Conservation (phyloP, 2,888 invertebrate genomes). For the Plebejus melissa region DNA sequence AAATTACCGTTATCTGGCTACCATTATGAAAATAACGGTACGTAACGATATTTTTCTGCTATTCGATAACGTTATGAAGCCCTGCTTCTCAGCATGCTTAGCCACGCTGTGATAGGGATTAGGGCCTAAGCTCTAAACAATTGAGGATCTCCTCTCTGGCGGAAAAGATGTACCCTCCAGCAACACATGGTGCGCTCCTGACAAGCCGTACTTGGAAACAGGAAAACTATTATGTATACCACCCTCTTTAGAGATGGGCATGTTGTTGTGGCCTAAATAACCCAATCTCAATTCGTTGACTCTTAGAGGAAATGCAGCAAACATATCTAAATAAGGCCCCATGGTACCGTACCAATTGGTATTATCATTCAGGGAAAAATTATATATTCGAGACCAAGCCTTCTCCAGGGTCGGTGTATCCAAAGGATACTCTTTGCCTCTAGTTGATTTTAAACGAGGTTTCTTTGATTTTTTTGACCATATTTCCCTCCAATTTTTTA, state of each 20-base stretch:
- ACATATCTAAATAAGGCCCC: slow-evolving; percentile 9
- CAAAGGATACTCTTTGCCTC: not conserved
- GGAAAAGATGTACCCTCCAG: slow-evolving; percentile 35
- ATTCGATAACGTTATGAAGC: too few relatives aligned
- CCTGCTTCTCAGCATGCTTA: slow-evolving; percentile 36
- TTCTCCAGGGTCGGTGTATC: not conserved
- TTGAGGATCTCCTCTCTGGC: slow-evolving; percentile 38
- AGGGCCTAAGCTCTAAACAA: slow-evolving; percentile 37
- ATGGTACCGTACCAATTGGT: not conserved
- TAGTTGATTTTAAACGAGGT: too few relatives aligned
- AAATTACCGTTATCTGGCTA: too few relatives aligned
- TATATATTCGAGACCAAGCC: not conserved
- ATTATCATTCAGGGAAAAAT: not conserved
- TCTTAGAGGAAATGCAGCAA: not conserved
- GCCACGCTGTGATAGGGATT: slow-evolving; percentile 39
- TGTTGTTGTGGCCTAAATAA: slow-evolving; percentile 36
- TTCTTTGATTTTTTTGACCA: too few relatives aligned
- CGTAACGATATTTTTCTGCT: too few relatives aligned
- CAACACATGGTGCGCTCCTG: slow-evolving; percentile 40
- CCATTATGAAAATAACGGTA: too few relatives aligned
- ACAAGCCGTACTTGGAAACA: slow-evolving; percentile 38
- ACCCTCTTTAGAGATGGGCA: slow-evolving; percentile 36
- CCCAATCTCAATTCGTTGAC: slow-evolving; percentile 32
- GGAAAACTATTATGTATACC: slow-evolving; percentile 38
- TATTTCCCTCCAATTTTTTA: too few relatives aligned